Base-by-base conservation (phyloP, 1,140 invertebrate genomes). In the Drosophila ambigua region DNA sequence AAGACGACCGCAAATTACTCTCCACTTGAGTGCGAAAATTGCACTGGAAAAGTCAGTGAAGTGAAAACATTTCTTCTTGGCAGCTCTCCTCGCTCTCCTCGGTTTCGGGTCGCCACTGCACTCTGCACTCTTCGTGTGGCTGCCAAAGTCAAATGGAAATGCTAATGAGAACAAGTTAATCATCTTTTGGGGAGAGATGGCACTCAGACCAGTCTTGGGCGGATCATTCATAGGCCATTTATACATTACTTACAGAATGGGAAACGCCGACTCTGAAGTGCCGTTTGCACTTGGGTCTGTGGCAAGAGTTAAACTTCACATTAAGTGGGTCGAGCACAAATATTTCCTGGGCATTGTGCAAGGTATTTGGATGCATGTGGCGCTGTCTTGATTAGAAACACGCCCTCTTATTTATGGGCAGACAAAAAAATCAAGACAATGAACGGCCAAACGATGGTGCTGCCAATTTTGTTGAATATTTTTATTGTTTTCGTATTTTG, bases 1-100 rank as follows among this genome's bases (percentile, higher is more conserved):
- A 84, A 65, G 72, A 77, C 67, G 67, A 77, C 80, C 76, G 77
- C 79, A 82, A 83, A 83, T 83, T 83, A 83, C 79, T 73, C 79
- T 26, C 66, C 67, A 83, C 65, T 83, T 83, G 79, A 83, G 79
- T 83, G 79, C 64, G 79, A 83, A 83, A 83, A 83, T 75, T 83
- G 79, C 79, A 75, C 59, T 69, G 64, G 51, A 60, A 69, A 77
- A 83, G 49, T 78, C 79, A 83, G 80, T 79, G 53, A 60, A 78
- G 75, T 60, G 79, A 61, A 61, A 69, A 59, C 61, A 79, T 46
- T 79, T 71, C 71, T 60, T 20, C 5, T 44, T 8, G 50, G 5
- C 20, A 28, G 54, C 13, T 4, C 20, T 2, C 0, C 26, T 0
- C 5, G 2, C 0, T 28, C 11, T 39, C 35, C 35, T 4, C 9